Evolutionary conservation across 2,797 vertebrate species (phyloP).

Genomic region (Glossophaga mutica): DNA sequence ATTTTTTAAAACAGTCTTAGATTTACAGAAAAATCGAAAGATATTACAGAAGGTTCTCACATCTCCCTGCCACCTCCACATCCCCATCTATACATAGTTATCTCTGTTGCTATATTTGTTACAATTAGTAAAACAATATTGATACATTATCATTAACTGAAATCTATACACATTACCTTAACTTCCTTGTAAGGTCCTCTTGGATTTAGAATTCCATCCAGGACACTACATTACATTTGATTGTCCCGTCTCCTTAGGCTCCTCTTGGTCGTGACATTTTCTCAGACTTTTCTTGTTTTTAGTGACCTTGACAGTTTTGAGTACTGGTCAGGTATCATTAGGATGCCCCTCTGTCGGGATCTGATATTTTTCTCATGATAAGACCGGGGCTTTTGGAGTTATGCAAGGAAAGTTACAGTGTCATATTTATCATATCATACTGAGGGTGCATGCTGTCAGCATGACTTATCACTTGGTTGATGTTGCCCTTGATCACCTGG

Average conservation of each 20-base stretch:
- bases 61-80: not conserved
- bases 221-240: not conserved
- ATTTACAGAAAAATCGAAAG: constrained; percentile 7
- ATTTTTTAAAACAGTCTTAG: not conserved
- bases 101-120: not conserved
- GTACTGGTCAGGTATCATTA: not conserved
- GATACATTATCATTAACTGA: not conserved
- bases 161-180: not conserved
- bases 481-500: not conserved
- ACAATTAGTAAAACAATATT: not conserved
- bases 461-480: not conserved
- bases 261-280: not conserved
- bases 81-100: not conserved
- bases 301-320: not conserved
- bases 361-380: not conserved
- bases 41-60: not conserved
- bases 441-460: not conserved
- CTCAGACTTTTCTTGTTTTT: not conserved
- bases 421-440: not conserved
- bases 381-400: not conserved
- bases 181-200: not conserved
- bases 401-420: not conserved
- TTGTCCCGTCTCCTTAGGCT: not conserved
- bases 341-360: not conserved
- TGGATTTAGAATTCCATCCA: not conserved